phyloP scores from a whole-genome alignment of 2,888 invertebrate genomes.

The Podabrus alpinus region DNA sequence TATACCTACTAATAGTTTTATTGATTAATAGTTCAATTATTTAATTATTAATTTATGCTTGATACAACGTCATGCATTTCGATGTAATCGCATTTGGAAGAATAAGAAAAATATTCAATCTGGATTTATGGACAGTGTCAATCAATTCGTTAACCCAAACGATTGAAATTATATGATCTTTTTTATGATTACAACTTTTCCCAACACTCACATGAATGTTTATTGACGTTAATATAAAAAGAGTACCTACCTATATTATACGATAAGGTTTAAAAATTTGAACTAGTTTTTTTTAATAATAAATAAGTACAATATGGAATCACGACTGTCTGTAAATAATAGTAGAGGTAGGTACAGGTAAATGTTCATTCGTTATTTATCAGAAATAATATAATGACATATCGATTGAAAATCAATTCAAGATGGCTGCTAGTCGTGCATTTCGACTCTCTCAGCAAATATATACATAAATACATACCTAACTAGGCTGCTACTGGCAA shows the following conservation, averaged over 20 bases:
- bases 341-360: conserved; percentile 34
- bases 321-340: conserved; percentile 36
- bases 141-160: not conserved
- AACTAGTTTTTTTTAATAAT: conserved; percentile 23
- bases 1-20: not conserved
- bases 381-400: conserved; percentile 53
- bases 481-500: conserved; percentile 48
- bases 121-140: not conserved
- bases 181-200: not conserved
- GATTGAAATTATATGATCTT: not conserved
- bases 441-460: conserved; percentile 46
- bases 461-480: conserved; percentile 50
- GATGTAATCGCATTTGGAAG: not conserved
- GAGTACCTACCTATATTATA: not conserved
- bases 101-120: not conserved
- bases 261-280: not conserved
- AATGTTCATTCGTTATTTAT: conserved; percentile 42
- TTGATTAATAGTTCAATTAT: not conserved
- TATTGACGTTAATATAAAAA: not conserved
- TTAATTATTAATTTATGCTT: not conserved
- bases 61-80: not conserved
- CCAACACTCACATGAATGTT: not conserved
- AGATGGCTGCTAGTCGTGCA: conserved; percentile 48
- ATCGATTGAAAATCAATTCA: conserved; percentile 52
- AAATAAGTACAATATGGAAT: conserved; percentile 36